Percentiles rank a stretch among this genome's conserved stretches.
Conservation (phyloP, 2,888 invertebrate species). For the Pyrochroa serraticornis region DNA sequence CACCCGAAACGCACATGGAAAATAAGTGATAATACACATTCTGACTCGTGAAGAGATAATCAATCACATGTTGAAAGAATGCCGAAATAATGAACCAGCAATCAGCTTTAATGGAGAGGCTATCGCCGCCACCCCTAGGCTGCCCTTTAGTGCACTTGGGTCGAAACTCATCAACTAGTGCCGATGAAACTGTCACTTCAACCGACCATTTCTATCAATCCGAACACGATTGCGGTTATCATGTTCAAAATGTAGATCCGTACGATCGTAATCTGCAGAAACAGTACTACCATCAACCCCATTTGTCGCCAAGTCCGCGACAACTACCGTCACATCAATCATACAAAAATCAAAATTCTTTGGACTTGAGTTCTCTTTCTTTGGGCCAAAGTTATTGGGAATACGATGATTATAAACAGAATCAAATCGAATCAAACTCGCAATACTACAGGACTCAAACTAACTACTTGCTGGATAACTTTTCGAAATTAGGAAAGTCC, state of each 20-base stretch:
- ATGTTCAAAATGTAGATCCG: slow-evolving; percentile 38
- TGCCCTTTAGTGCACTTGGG: slow-evolving; percentile 68
- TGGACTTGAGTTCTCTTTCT: slow-evolving; percentile 54
- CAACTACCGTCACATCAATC: not conserved
- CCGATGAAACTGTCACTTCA: slow-evolving; percentile 44
- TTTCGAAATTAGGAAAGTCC: slow-evolving; percentile 59
- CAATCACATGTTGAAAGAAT: not conserved
- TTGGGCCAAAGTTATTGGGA: slow-evolving; percentile 56
- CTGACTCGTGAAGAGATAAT: not conserved
- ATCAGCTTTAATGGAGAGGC: slow-evolving; percentile 49
- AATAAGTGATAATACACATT: not conserved
- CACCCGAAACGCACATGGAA: not conserved
- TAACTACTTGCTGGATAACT: slow-evolving; percentile 56
- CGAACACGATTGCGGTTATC: slow-evolving; percentile 44
- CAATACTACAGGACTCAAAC: slow-evolving; percentile 44
- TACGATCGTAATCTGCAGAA: slow-evolving; percentile 42
- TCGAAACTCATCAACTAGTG: slow-evolving; percentile 56
- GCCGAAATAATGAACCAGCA: slow-evolving; percentile 14
- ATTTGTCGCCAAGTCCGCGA: slow-evolving; percentile 24
- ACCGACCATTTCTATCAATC: slow-evolving; percentile 38
- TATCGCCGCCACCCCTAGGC: slow-evolving; percentile 59
- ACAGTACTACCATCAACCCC: slow-evolving; percentile 43
- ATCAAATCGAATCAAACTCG: slow-evolving; percentile 40
- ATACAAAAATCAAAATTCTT: slow-evolving; percentile 49
- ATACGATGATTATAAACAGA: slow-evolving; percentile 47